phyloP scores from a whole-genome alignment of 2,113 vertebrate species.

The Oreochromis aureus region DNA sequence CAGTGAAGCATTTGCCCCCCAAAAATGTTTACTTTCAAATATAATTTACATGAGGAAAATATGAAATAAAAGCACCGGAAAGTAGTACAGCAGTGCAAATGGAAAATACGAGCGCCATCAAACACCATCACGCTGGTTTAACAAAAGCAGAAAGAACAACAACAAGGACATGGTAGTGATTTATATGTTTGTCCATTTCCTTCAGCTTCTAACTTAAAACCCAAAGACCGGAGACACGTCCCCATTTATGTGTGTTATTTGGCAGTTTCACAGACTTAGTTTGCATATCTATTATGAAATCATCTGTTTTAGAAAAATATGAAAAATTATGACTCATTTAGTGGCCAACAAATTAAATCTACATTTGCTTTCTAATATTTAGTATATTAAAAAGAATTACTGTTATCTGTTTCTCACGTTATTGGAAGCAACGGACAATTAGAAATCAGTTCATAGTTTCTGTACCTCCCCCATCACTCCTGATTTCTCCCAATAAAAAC shows the following conservation, averaged over 20 bases:
- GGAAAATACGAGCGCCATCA: not conserved
- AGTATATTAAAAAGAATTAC: not conserved
- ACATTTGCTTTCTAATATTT: not conserved
- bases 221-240: not conserved
- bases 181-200: not conserved
- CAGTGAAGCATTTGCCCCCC: not conserved
- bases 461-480: not conserved
- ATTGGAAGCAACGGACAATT: not conserved
- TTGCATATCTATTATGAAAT: not conserved
- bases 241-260: not conserved
- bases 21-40: not conserved
- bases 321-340: not conserved
- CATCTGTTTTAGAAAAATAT: not conserved
- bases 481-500: constrained; percentile 24
- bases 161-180: not conserved
- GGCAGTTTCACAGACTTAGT: not conserved
- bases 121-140: not conserved
- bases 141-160: not conserved
- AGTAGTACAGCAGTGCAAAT: not conserved
- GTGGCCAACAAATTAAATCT: not conserved
- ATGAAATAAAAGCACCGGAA: not conserved
- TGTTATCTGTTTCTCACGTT: not conserved
- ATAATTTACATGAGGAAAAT: not conserved
- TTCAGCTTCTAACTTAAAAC: not conserved
- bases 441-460: not conserved